Evolutionary conservation across 2,888 invertebrate genomes (phyloP).

Genomic region (Spisula solida): DNA sequence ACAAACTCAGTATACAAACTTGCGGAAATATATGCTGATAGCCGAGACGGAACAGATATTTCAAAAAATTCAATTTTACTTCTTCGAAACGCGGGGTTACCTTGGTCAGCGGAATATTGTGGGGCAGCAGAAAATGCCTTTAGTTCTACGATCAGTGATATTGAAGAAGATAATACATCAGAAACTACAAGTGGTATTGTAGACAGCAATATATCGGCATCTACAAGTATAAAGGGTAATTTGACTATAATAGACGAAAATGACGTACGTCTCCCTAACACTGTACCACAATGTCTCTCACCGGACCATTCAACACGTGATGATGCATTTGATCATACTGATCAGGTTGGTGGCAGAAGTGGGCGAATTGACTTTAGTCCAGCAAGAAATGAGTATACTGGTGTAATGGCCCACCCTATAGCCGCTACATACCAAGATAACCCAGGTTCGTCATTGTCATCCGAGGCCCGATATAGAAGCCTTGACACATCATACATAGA

Average conservation of each 20-base stretch:
- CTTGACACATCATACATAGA: too few relatives aligned
- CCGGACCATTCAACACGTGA: neutral
- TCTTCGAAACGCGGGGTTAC: neutral
- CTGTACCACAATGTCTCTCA: neutral
- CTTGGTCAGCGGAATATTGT: neutral
- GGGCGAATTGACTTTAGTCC: too few relatives aligned
- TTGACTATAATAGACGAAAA: neutral
- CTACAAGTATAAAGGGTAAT: neutral
- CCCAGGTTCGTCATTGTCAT: too few relatives aligned
- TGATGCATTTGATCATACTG: neutral
- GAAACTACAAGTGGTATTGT: neutral
- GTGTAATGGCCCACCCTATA: neutral
- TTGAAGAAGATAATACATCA: neutral
- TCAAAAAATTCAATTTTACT: slow-evolving; percentile 12
- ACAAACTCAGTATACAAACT: slow-evolving; percentile 14
- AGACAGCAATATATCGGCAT: neutral
- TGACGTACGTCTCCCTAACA: neutral
- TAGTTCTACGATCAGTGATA: neutral
- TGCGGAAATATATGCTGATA: neutral
- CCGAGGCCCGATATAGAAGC: too few relatives aligned
- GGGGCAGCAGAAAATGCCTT: neutral
- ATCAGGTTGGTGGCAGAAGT: neutral
- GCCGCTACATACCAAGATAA: too few relatives aligned
- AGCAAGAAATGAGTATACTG: neutral
- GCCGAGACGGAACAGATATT: neutral